Base-by-base conservation (phyloP, 2,113 vertebrate species). In the Pyrgilauda ruficollis region DNA sequence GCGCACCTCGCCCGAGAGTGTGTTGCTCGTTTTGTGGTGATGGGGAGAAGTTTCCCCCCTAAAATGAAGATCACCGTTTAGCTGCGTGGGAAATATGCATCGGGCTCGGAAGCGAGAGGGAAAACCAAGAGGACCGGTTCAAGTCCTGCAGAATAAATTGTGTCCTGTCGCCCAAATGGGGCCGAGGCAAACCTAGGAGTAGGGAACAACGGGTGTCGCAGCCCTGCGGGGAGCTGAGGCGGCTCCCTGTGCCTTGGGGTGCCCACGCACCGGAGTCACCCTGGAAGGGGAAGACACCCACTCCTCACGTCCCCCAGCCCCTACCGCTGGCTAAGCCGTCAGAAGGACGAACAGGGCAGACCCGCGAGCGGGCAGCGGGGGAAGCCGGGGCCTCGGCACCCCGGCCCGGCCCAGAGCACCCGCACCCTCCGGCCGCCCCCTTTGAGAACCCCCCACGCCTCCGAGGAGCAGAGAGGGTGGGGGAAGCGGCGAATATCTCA, bases 401-500 rank as follows among this genome's bases (percentile, higher is more conserved):
- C 49, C 13, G 16, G 68, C 26, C 44, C 22, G 67, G 31, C 62
- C 41, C 16, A 28, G 46, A 55, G 58, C 53, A 85, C 78, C 76
- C 41, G 77, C 47, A 28, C 56, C 59, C 83, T 90, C 62, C 33
- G 18, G 87, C 35, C 30, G 17, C 72, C 55, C 72, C 68, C 72
- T 61, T 61, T 28, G 84, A 61, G 62, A 18, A 12, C 16, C 14
- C 44, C n/a, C 47, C 30, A 18, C 4, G 11, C 53, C 72, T 87
- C 69, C 8, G 77, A 70, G 81, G 69, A 78, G 78, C 61, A 26
- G 69, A 77, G 69, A 47, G 84, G 69, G 56, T 66, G 66, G 93
- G 94, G 94, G 84, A 96, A 97, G 93, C 90, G 93, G 97, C 91
- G 95, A 98, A 98, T 98, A 98, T 98, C 98, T 98, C 98, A 98